phyloP scores from a whole-genome alignment of 2,113 vertebrate genomes.

The Puntigrus tetrazona region DNA sequence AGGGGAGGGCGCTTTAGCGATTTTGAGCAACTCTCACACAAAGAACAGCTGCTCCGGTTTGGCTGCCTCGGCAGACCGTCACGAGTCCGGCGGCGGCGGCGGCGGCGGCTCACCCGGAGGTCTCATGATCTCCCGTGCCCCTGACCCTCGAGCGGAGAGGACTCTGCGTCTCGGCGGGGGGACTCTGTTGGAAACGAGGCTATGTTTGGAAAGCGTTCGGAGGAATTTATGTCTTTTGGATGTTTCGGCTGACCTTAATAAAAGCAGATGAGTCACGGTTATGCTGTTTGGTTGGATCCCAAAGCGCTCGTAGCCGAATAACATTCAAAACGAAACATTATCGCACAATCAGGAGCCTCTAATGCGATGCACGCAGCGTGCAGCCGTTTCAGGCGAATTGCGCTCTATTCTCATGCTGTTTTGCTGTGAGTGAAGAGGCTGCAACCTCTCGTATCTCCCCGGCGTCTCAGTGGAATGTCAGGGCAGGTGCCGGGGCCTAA shows the following conservation, averaged over 20 bases:
- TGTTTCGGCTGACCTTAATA: slow-evolving; percentile 37
- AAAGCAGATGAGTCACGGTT: slow-evolving; percentile 28
- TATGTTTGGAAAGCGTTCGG: slow-evolving; percentile 30
- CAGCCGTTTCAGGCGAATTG: slow-evolving; percentile 10
- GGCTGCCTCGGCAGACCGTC: slow-evolving; percentile 14
- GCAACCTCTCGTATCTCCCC: background rate
- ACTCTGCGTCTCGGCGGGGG: background rate
- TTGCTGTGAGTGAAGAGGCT: slow-evolving; percentile 26
- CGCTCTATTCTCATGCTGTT: slow-evolving; percentile 2
- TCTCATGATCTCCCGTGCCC: slow-evolving; percentile 21
- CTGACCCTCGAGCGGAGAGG: slow-evolving; percentile 1
- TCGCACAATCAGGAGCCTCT: slow-evolving; percentile 5
- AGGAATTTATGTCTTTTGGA: slow-evolving; percentile 31
- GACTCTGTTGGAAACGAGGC: background rate
- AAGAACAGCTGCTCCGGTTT: slow-evolving; percentile 38
- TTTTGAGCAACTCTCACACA: slow-evolving; percentile 37
- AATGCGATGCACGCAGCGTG: background rate
- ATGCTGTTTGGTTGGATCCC: slow-evolving; percentile 29
- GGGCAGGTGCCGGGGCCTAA: slow-evolving; percentile 13
- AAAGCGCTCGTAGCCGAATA: slow-evolving; percentile 4
- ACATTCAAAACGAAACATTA: slow-evolving; percentile 21
- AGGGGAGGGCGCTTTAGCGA: slow-evolving; percentile 34
- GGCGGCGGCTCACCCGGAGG: slow-evolving; percentile 18
- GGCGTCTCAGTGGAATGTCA: slow-evolving; percentile 17
- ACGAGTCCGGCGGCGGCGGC: background rate